Conservation (phyloP, 2,113 vertebrate genomes). For the Hyperopisus bebe region DNA sequence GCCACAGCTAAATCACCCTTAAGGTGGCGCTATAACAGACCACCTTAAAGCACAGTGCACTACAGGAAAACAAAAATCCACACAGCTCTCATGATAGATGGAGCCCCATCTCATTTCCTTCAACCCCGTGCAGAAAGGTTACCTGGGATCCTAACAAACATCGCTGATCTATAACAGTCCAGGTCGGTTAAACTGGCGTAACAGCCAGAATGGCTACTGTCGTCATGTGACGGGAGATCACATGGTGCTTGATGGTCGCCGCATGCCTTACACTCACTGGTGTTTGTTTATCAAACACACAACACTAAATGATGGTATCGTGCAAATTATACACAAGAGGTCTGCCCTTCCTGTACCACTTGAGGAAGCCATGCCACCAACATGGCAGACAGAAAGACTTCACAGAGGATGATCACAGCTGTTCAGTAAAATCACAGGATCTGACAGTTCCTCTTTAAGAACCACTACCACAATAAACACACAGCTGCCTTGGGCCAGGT, state of each 20-base stretch:
- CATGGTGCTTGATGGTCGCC: neutral
- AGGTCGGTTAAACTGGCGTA: neutral
- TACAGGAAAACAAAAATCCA: neutral
- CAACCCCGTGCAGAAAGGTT: neutral
- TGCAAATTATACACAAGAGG: neutral
- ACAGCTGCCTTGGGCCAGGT: neutral
- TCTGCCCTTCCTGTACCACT: neutral
- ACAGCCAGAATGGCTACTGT: neutral
- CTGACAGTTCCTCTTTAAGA: neutral
- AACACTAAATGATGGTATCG: neutral
- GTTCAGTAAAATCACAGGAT: neutral
- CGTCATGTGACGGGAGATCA: neutral
- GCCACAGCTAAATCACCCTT: neutral
- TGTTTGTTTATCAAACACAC: neutral
- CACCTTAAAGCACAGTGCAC: neutral
- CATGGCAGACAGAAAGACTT: neutral
- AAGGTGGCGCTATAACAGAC: neutral
- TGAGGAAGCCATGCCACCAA: neutral
- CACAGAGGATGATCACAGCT: neutral
- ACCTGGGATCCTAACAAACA: neutral
- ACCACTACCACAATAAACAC: neutral
- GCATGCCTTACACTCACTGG: neutral
- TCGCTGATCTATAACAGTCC: neutral
- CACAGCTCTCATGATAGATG: neutral
- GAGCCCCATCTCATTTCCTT: neutral